phyloP scores from a whole-genome alignment of 2,888 invertebrate species.

The Erebia palarica region DNA sequence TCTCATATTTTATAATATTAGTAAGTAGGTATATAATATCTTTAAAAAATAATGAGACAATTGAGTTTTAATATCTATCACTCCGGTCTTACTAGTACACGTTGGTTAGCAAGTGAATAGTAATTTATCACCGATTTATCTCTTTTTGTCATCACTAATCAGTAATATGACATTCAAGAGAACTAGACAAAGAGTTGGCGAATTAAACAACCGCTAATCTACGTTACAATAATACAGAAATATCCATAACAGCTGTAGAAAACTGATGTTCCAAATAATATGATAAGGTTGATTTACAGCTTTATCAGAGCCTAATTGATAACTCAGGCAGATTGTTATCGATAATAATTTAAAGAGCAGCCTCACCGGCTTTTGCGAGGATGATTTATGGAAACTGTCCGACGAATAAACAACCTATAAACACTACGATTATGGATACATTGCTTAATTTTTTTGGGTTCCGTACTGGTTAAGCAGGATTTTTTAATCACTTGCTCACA shows the following conservation, averaged over 20 bases:
- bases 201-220: too few species aligned
- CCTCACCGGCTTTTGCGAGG: conserved; percentile 44
- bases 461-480: neutral
- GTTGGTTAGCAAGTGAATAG: too few species aligned
- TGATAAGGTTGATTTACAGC: conserved; percentile 34
- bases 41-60: too few species aligned
- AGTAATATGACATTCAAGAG: too few species aligned
- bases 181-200: too few species aligned
- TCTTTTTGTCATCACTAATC: too few species aligned
- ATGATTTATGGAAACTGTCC: conserved; percentile 53
- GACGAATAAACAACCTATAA: conserved; percentile 20
- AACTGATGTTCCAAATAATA: conserved; percentile 9
- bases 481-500: neutral
- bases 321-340: conserved; percentile 48
- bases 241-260: neutral
- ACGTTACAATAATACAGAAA: too few species aligned
- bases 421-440: conserved; percentile 14
- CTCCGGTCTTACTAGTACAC: too few species aligned
- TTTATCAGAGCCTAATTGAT: conserved; percentile 43
- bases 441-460: conserved; percentile 10
- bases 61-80: too few species aligned
- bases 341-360: conserved; percentile 50
- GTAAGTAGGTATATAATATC: too few species aligned
- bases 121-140: too few species aligned
- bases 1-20: too few species aligned